A percentile compares a stretch with the other conserved stretches of the same genome.
Evolutionary conservation across 1,140 invertebrate genomes (phyloP).

Genomic region (Trichonephila clavipes): DNA sequence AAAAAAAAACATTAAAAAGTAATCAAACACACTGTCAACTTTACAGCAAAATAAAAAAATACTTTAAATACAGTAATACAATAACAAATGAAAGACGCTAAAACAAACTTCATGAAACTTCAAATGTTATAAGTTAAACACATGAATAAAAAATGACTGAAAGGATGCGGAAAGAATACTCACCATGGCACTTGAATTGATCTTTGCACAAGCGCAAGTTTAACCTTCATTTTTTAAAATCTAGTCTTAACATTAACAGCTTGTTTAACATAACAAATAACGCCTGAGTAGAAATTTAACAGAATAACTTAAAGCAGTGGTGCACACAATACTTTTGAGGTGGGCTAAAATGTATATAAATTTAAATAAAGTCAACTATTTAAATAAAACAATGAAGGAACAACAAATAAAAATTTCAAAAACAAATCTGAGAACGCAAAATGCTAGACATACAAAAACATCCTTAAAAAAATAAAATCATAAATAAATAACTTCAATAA

Average conservation of each 20-base stretch:
- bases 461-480: background rate
- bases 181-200: constrained; percentile 74
- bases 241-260: constrained; percentile 56
- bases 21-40: constrained; percentile 64
- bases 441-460: background rate
- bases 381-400: background rate
- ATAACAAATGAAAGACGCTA: constrained; percentile 77
- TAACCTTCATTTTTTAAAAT: constrained; percentile 49
- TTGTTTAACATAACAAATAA: constrained; percentile 72
- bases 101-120: constrained; percentile 61
- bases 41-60: constrained; percentile 76
- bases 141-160: constrained; percentile 68
- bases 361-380: background rate
- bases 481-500: too few species aligned
- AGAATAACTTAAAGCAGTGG: constrained; percentile 70
- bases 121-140: constrained; percentile 66
- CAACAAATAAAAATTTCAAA: background rate
- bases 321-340: constrained; percentile 34
- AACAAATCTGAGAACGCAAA: background rate
- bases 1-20: constrained; percentile 69
- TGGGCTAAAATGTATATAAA: background rate
- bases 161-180: constrained; percentile 62
- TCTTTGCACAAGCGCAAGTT: constrained; percentile 64
- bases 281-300: constrained; percentile 61
- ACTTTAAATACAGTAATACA: constrained; percentile 73